Evolutionary conservation across 2,888 invertebrate genomes (phyloP).

Genomic region (Mesorhabditis spiculigera): DNA sequence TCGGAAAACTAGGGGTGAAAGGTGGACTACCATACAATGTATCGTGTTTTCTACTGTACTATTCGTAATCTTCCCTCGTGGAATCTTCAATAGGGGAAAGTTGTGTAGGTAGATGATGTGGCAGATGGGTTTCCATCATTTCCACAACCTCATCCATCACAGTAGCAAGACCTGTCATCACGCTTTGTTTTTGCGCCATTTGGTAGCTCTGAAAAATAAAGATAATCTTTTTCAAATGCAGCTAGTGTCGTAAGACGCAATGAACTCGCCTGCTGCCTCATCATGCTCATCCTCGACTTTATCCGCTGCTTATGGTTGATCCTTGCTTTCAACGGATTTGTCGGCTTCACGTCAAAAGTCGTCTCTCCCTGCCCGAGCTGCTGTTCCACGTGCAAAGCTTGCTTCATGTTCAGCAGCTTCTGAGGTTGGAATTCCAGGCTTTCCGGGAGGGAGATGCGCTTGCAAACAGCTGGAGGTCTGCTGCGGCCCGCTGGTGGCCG

Average conservation of each 20-base stretch:
- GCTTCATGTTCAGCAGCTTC: conserved; percentile 59
- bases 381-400: conserved; percentile 59
- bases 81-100: conserved; percentile 19
- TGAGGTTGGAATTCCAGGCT: conserved; percentile 59
- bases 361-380: conserved; percentile 44
- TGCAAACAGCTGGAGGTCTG: conserved; percentile 17
- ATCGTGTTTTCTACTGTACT: too few species aligned
- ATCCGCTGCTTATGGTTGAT: conserved; percentile 60
- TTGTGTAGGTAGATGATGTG: conserved; percentile 7
- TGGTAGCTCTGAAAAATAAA: conserved; percentile 51
- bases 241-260: neutral
- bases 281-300: conserved; percentile 30
- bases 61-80: neutral
- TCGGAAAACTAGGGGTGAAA: too few species aligned
- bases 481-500: neutral
- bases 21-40: too few species aligned
- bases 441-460: conserved; percentile 59
- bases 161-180: conserved; percentile 12
- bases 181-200: conserved; percentile 50
- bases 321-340: conserved; percentile 51
- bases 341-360: conserved; percentile 13
- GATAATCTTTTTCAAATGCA: conserved; percentile 8
- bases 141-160: neutral
- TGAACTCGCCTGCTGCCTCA: conserved; percentile 28
- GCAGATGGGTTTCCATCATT: neutral